A percentile compares a stretch with the other conserved stretches of the same genome.
Conservation (phyloP, 2,113 vertebrate species). For the Chamaetylas fuelleborni region DNA sequence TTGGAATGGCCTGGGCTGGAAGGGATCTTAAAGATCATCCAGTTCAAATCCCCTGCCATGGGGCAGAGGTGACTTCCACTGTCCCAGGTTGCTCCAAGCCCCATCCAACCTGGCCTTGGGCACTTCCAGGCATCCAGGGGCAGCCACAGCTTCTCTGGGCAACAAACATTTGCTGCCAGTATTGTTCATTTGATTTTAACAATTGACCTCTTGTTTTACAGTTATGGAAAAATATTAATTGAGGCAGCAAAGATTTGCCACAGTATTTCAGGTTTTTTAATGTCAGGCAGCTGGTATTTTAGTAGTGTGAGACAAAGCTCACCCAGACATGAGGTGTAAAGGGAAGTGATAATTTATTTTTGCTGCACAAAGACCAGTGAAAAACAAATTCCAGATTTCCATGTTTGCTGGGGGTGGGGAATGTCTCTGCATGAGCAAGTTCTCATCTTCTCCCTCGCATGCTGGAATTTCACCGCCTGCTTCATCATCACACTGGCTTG, state of each 20-base stretch:
- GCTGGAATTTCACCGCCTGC: background rate
- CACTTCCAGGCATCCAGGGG: background rate
- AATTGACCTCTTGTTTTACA: background rate
- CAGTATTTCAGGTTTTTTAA: background rate
- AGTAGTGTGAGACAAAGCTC: background rate
- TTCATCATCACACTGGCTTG: conserved; percentile 16
- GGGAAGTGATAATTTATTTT: background rate
- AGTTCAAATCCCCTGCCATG: background rate
- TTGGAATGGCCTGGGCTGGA: background rate
- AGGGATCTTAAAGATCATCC: background rate
- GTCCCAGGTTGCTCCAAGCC: background rate
- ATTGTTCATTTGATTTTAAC: background rate
- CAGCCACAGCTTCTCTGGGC: background rate
- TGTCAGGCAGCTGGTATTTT: background rate
- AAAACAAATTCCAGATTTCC: conserved; percentile 27
- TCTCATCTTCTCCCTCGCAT: background rate
- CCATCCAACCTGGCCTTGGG: background rate
- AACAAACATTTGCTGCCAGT: background rate
- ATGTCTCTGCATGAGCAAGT: background rate
- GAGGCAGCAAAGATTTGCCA: background rate
- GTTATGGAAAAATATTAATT: background rate
- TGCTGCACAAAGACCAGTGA: background rate
- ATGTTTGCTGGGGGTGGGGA: background rate
- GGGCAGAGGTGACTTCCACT: background rate
- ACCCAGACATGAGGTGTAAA: background rate